Percentiles rank a stretch among this genome's conserved stretches.
Conservation (phyloP, 2,797 vertebrate species). For the Rhynchonycteris naso region DNA sequence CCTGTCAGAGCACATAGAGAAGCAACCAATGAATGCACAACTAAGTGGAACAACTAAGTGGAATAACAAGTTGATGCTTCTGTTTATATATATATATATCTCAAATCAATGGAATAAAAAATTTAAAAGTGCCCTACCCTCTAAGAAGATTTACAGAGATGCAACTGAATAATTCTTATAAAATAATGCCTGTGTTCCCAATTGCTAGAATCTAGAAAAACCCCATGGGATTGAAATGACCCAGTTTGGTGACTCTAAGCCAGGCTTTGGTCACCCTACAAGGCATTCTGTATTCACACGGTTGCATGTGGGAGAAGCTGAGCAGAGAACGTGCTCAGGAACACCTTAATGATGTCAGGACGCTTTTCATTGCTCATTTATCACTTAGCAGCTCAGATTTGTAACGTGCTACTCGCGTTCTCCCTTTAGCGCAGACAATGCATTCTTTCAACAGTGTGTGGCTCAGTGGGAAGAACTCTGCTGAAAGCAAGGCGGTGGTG, state of each 20-base stretch:
- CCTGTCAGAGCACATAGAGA: too few relatives aligned
- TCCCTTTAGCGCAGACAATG: constrained; percentile 73
- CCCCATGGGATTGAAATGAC: background rate
- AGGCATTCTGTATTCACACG: background rate
- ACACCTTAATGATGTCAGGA: constrained; percentile 74
- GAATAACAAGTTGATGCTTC: too few relatives aligned
- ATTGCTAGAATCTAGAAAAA: background rate
- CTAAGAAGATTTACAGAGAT: background rate
- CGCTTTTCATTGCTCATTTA: constrained; percentile 73
- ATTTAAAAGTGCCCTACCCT: background rate
- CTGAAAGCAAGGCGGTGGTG: constrained; percentile 53
- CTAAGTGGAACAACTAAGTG: too few relatives aligned
- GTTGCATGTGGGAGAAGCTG: background rate
- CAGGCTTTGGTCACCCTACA: background rate
- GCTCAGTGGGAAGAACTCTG: constrained; percentile 49
- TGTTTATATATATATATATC: too few relatives aligned
- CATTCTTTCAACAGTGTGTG: constrained; percentile 73
- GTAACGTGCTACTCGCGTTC: constrained; percentile 63
- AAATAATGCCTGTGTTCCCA: background rate
- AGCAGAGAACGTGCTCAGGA: constrained; percentile 33
- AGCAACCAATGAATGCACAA: too few relatives aligned
- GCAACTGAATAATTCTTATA: background rate
- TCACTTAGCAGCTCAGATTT: constrained; percentile 74
- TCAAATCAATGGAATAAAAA: too few relatives aligned
- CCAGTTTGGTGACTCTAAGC: background rate